Conservation (phyloP, 2,113 vertebrate species). For the Pluvianellus socialis region DNA sequence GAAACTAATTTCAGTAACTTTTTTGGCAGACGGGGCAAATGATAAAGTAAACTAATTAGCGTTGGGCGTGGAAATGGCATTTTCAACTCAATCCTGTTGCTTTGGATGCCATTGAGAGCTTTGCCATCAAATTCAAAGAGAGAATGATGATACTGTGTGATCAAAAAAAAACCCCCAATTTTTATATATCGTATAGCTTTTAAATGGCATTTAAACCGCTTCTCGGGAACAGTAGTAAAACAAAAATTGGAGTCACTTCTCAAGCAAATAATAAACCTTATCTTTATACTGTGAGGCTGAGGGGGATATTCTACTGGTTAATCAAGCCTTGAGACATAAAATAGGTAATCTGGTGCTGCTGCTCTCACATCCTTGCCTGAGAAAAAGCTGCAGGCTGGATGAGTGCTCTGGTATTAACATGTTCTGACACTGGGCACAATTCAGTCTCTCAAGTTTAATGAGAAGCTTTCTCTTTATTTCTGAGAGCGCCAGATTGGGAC, state of each 20-base stretch:
- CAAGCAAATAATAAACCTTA: not conserved
- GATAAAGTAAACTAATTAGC: not conserved
- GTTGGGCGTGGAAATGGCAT: not conserved
- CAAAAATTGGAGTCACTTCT: not conserved
- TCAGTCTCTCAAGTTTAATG: conserved; percentile 30
- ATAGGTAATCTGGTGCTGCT: not conserved
- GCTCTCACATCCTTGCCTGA: not conserved
- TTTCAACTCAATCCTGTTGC: not conserved
- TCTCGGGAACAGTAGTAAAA: not conserved
- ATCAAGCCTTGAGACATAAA: not conserved
- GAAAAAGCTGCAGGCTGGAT: not conserved
- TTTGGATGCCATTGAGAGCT: not conserved
- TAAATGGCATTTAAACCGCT: not conserved
- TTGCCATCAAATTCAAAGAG: not conserved
- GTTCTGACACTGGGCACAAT: not conserved
- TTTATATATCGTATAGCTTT: not conserved
- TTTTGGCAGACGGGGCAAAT: not conserved
- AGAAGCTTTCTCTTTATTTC: not conserved
- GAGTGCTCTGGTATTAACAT: not conserved
- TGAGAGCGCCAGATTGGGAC: not conserved
- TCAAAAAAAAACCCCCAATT: not conserved
- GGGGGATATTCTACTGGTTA: not conserved
- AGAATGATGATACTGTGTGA: not conserved
- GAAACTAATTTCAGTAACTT: not conserved
- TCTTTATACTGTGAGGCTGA: not conserved